phyloP scores from a whole-genome alignment of 2,113 vertebrate species.

The Geothlypis trichas region DNA sequence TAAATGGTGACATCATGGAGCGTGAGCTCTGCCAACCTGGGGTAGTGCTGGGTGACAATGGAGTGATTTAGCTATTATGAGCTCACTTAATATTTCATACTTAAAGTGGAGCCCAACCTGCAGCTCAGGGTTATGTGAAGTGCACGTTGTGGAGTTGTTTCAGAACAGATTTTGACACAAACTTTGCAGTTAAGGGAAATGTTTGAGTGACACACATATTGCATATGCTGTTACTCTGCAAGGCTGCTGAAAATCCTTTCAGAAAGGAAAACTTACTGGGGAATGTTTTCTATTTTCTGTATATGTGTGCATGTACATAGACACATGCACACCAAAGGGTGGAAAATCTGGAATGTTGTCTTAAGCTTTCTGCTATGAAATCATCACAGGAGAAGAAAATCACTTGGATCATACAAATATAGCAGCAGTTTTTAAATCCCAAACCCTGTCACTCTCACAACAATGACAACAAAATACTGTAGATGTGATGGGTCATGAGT shows the following conservation, averaged over 20 bases:
- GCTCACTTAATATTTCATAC: constrained; percentile 47
- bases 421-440: neutral
- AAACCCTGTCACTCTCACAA: neutral
- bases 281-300: neutral
- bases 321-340: neutral
- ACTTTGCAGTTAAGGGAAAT: constrained; percentile 37
- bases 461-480: neutral
- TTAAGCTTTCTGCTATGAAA: neutral
- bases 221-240: neutral
- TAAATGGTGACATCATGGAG: constrained; percentile 35
- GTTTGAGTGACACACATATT: constrained; percentile 2
- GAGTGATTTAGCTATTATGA: constrained; percentile 56
- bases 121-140: constrained; percentile 11
- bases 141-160: neutral
- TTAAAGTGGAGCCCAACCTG: neutral
- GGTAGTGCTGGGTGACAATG: constrained; percentile 5
- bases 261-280: neutral
- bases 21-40: constrained; percentile 28
- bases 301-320: neutral
- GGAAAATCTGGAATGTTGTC: neutral
- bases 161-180: constrained; percentile 12
- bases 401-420: neutral
- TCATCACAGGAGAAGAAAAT: neutral
- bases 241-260: constrained; percentile 13
- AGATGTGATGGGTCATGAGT: neutral